phyloP scores from a whole-genome alignment of 2,113 vertebrate genomes.

The Triplophysa siluroides region DNA sequence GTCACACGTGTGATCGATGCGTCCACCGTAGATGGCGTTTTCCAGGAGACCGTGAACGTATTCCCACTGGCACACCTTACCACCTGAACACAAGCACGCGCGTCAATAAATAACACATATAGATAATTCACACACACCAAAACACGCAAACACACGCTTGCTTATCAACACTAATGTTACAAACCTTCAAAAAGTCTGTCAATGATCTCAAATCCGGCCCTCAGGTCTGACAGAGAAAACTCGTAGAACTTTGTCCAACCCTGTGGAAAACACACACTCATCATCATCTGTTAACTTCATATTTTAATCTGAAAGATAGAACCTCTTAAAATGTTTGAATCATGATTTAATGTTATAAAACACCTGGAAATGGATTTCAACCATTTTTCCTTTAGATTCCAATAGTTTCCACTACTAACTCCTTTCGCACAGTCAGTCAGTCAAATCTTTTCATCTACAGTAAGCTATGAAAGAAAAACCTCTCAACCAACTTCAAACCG shows the following conservation, averaged over 20 bases:
- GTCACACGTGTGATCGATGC: slow-evolving; percentile 91
- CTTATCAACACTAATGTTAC: background rate
- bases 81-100: slow-evolving; percentile 69
- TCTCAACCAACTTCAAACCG: no score
- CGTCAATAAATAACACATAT: background rate
- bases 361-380: background rate
- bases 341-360: background rate
- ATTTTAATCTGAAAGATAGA: background rate
- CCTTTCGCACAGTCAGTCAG: no score
- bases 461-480: no score
- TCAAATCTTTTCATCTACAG: no score
- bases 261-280: slow-evolving; percentile 64
- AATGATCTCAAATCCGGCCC: slow-evolving; percentile 92
- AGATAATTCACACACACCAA: background rate
- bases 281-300: background rate
- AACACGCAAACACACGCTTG: slow-evolving; percentile 17
- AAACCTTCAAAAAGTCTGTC: slow-evolving; percentile 91
- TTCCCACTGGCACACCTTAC: slow-evolving; percentile 88
- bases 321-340: background rate
- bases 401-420: background rate
- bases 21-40: slow-evolving; percentile 94
- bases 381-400: background rate
- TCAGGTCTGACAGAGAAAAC: slow-evolving; percentile 95
- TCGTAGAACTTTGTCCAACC: slow-evolving; percentile 99
- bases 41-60: slow-evolving; percentile 93